Conservation (phyloP, 2,888 invertebrate genomes). For the Tenthredo amoena region DNA sequence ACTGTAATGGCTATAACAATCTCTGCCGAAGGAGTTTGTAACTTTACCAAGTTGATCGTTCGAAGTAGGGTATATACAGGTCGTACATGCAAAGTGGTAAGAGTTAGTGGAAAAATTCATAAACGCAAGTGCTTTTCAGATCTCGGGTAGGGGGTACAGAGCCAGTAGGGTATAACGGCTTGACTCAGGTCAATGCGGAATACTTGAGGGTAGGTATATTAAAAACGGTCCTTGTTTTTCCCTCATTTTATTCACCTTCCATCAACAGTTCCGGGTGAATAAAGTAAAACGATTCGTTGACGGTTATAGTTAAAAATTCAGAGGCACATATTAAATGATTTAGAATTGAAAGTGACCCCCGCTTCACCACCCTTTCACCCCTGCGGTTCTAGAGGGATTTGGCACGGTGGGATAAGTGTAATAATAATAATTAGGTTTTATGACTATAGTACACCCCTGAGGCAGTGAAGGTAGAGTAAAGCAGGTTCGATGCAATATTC, state of each 20-base stretch:
- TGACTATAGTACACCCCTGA: constrained; percentile 12
- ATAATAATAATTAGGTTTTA: constrained; percentile 33
- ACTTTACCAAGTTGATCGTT: constrained; percentile 38
- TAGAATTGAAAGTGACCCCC: neutral
- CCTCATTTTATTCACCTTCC: neutral
- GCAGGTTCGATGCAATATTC: constrained; percentile 33
- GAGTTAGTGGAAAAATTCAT: constrained; percentile 29
- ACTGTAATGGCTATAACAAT: constrained; percentile 35
- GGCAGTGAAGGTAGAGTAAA: neutral
- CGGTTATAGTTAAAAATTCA: constrained; percentile 1
- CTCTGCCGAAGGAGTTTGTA: constrained; percentile 36
- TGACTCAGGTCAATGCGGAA: constrained; percentile 23
- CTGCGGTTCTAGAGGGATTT: neutral
- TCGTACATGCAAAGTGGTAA: constrained; percentile 26
- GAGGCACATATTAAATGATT: neutral
- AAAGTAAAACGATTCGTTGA: neutral
- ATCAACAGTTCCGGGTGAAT: constrained; percentile 18
- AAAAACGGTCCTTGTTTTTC: constrained; percentile 11
- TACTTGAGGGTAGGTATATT: constrained; percentile 28
- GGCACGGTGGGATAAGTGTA: neutral
- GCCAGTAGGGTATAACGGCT: neutral
- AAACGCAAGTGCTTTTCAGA: constrained; percentile 35
- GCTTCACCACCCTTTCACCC: neutral
- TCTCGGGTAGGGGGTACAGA: neutral
- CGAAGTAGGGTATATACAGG: neutral